Percentiles rank a stretch among this genome's conserved stretches.
These are phyloP conservation scores for Malacoraja senta DNA, from an alignment of 2,797 vertebrate genomes.

Conservation along the genomic window DNA sequence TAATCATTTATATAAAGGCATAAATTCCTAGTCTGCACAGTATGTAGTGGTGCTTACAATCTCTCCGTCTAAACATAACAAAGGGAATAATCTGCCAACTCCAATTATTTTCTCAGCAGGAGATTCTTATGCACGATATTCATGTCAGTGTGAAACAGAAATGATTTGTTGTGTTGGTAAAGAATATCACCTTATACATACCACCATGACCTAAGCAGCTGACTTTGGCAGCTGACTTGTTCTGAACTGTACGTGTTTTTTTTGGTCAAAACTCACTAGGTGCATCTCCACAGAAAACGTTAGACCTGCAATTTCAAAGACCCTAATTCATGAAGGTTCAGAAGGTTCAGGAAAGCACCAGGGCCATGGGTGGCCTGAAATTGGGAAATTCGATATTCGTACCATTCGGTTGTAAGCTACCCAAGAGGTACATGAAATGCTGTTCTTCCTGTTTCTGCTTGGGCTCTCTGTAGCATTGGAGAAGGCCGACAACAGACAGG, in stretches of 20 bases:
- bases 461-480: no score
- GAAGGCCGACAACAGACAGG: no score
- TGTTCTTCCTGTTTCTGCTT: no score
- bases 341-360: no score
- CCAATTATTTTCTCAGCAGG: slow-evolving; percentile 8
- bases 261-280: not conserved
- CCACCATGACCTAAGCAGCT: not conserved
- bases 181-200: not conserved
- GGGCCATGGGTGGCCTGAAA: no score
- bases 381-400: no score
- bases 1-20: slow-evolving; percentile 25
- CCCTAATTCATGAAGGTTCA: no score
- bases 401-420: no score
- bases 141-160: not conserved
- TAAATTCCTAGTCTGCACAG: slow-evolving; percentile 19
- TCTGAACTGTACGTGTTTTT: not conserved
- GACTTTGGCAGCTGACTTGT: not conserved
- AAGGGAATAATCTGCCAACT: slow-evolving; percentile 25
- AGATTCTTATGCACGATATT: not conserved
- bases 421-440: no score
- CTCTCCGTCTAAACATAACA: not conserved
- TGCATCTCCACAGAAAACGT: not conserved
- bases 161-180: not conserved
- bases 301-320: no score
- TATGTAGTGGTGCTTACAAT: not conserved